Evolutionary conservation across 2,113 vertebrate genomes (phyloP), one percentile per base, ranked within the genome.

Genomic region (Misgurnus mizolepis): DNA sequence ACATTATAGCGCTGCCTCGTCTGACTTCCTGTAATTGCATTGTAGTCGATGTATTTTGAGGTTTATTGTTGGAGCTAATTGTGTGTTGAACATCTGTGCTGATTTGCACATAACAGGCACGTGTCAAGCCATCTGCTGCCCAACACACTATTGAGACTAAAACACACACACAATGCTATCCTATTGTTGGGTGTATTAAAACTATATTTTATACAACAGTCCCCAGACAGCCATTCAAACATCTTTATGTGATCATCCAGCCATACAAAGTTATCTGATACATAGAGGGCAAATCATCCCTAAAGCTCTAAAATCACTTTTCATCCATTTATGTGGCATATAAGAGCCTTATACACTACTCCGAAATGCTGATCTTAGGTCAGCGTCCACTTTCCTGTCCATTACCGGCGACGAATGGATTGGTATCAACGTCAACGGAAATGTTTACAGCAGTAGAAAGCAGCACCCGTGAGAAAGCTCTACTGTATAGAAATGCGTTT

Each of bases 1-100:
- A 43, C 55, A 61, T 73, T 73, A 60, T 3, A 43, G 6, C 12
- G 40, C 17, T 45, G 34, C 9, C 18, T 58, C 55, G 18, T 58
- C 17, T n/a, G 5, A 34, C 15, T 67, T 53, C 66, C 39, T 14
- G 55, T 49, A 67, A 74, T 61, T 55, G 34, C 7, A 22, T 34
- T 60, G 53, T 69, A 50, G 22, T 34, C n/a, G 17, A 56, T 71
- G 17, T 3, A 61, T 56, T 61, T 12, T 41, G 49, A 41, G 53
- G 18, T 49, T 72, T 34, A 50, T 18, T 58, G 76, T 65, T 60
- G 74, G 61, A 66, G 61, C 8, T 77, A 66, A 77, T 77, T 73
- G 79, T 55, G 74, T 72, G 43, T 67, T n/a, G 53, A 74, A 67
- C 76, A 83, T 74, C 81, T 79, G 68, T 68, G 69, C 69, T 74